These are phyloP conservation scores for Hormaphis cornu DNA, from an alignment of 1,140 invertebrate genomes.

Conservation along the genomic window DNA sequence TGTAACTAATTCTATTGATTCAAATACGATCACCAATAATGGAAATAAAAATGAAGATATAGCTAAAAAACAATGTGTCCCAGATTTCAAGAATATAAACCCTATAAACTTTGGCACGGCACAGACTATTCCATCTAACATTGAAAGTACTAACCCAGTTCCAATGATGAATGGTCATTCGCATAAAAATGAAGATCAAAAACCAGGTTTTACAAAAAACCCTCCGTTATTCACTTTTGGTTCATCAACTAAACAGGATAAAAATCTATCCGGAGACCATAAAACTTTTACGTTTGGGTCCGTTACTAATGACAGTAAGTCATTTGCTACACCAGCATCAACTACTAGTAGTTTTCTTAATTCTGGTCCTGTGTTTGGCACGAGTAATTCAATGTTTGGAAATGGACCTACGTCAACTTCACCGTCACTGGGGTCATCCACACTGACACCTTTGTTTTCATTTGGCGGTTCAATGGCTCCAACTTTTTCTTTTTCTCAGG, in stretches of 20 bases:
- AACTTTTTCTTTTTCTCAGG: not conserved
- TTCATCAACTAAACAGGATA: conserved; percentile 4
- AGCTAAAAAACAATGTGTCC: not conserved
- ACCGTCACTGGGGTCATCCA: not conserved
- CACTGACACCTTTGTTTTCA: not conserved
- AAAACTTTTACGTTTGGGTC: conserved; percentile 11
- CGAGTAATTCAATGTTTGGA: conserved; percentile 5
- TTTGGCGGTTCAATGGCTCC: not conserved
- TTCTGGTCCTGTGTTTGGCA: conserved; percentile 3
- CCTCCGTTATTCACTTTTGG: conserved; percentile 25
- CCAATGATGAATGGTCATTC: conserved; percentile 21
- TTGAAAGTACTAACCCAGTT: not conserved
- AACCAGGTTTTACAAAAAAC: not conserved
- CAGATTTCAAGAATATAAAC: not conserved
- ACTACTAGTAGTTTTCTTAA: not conserved
- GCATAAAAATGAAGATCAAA: not conserved
- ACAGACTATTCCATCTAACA: not conserved
- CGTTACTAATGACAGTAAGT: not conserved
- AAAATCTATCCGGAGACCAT: not conserved
- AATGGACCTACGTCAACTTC: conserved; percentile 10
- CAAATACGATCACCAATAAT: not conserved
- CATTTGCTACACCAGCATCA: not conserved
- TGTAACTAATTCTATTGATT: not conserved
- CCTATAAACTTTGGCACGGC: not conserved
- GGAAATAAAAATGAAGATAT: not conserved